These are phyloP conservation scores for Stylophora pistillata DNA, from an alignment of 64 coral and sea anemone species.

Conservation along the genomic window DNA sequence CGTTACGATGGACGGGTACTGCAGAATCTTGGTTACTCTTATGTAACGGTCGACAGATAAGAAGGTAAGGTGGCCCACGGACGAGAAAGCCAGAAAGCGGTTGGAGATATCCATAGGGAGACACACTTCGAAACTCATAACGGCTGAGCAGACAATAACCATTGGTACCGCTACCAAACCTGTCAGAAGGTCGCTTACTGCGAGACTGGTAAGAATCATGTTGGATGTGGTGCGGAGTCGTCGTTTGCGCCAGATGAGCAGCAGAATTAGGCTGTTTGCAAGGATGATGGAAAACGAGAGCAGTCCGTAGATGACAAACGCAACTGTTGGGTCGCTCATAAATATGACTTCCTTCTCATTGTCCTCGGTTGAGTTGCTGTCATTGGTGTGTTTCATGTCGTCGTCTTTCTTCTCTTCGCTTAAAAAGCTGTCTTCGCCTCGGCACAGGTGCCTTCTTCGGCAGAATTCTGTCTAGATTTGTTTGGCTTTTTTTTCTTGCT, in stretches of 20 bases:
- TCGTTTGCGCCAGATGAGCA: conserved; percentile 25
- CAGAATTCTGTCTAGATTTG: neutral
- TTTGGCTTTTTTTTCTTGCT: neutral
- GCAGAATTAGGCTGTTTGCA: conserved; percentile 34
- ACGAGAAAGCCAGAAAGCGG: conserved; percentile 59
- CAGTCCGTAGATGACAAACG: conserved; percentile 34
- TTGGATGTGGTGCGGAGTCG: conserved; percentile 47
- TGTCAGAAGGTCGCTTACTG: conserved; percentile 53
- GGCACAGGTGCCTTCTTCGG: neutral
- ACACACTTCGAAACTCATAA: neutral
- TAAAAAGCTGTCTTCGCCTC: neutral
- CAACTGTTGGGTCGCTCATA: neutral
- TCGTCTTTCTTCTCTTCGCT: neutral
- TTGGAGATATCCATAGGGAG: conserved; percentile 61
- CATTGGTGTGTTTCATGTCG: neutral
- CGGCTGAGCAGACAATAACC: conserved; percentile 34
- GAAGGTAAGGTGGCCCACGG: conserved; percentile 42
- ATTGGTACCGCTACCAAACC: conserved; percentile 47
- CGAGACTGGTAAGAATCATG: conserved; percentile 43
- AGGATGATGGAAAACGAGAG: conserved; percentile 19
- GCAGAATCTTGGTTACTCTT: conserved; percentile 45
- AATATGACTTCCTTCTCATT: neutral
- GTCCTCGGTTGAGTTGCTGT: neutral
- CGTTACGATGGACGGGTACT: conserved; percentile 47
- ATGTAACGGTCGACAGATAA: conserved; percentile 57